Conservation (phyloP, 2,113 vertebrate genomes). For the Lagopus muta region DNA sequence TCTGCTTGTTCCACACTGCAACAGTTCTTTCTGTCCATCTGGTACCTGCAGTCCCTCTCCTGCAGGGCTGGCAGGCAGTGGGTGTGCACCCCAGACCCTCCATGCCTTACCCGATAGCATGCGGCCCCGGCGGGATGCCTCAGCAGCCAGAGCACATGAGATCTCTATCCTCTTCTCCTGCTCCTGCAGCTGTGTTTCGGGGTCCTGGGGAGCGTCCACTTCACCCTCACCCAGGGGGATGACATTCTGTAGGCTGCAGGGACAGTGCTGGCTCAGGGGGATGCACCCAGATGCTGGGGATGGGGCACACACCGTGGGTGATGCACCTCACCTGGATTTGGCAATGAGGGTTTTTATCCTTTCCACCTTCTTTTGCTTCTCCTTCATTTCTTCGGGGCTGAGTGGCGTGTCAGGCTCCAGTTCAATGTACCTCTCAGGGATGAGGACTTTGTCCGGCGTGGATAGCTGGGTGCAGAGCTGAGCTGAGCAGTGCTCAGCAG, state of each 20-base stretch:
- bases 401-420: slow-evolving; percentile 84
- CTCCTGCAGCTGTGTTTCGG: slow-evolving; percentile 92
- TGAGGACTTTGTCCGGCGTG: slow-evolving; percentile 89
- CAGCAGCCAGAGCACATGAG: slow-evolving; percentile 92
- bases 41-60: not conserved
- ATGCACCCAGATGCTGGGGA: not conserved
- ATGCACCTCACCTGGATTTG: slow-evolving; percentile 89
- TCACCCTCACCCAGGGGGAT: slow-evolving; percentile 89
- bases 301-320: accelerated
- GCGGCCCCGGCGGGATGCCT: slow-evolving; percentile 93
- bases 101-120: slow-evolving; percentile 91
- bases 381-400: slow-evolving; percentile 92
- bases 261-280: not conserved
- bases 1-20: not conserved
- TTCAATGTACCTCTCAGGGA: slow-evolving; percentile 90
- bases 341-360: slow-evolving; percentile 96
- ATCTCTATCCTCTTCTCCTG: slow-evolving; percentile 98
- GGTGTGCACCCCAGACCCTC: not conserved
- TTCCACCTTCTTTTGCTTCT: slow-evolving; percentile 96
- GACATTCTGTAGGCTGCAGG: slow-evolving; percentile 92
- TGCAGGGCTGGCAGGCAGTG: accelerated
- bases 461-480: slow-evolving; percentile 77
- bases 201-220: slow-evolving; percentile 82
- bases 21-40: not conserved
- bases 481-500: accelerated